Evolutionary conservation across 2,888 invertebrate genomes (phyloP), one percentile per base, ranked within the genome.

Genomic region (Malthinus flaveolus): DNA sequence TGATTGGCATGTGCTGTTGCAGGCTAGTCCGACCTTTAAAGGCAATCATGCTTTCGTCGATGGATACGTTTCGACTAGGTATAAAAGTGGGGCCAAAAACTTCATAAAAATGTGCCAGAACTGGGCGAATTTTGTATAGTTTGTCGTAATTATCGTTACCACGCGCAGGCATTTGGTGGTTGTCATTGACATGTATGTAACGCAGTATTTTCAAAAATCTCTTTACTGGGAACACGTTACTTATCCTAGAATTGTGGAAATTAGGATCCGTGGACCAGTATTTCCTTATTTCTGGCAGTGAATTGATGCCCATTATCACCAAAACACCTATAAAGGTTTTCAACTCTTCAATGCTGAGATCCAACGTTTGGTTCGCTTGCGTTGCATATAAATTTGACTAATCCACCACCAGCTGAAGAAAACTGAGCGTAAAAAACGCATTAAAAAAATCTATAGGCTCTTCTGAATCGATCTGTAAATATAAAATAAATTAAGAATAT

Each of bases 41-140:
- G 10, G 15, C 51, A 11, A 60, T 39, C 59, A 62, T 62, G 12
- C 42, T 52, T 46, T 64, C 59, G 32, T 62, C 61, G 10, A 62
- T 35, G 8, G 56, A 12, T 15, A 63, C 31, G 35, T 56, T n/a
- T n/a, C n/a, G n/a, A n/a, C n/a, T n/a, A n/a, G n/a, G n/a, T n/a
- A n/a, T n/a, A n/a, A n/a, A n/a, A n/a, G n/a, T n/a, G n/a, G n/a
- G n/a, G n/a, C n/a, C n/a, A n/a, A n/a, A n/a, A n/a, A n/a, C n/a
- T n/a, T n/a, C n/a, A n/a, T n/a, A n/a, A n/a, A n/a, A n/a, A n/a
- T n/a, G n/a, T n/a, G n/a, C n/a, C n/a, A n/a, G n/a, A n/a, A n/a
- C n/a, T n/a, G n/a, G n/a, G n/a, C n/a, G n/a, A n/a, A n/a, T n/a
- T n/a, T n/a, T n/a, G n/a, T n/a, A n/a, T n/a, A n/a, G n/a, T n/a